Evolutionary conservation across 1,140 invertebrate species (phyloP).

Genomic region (Aphidius gifuensis): DNA sequence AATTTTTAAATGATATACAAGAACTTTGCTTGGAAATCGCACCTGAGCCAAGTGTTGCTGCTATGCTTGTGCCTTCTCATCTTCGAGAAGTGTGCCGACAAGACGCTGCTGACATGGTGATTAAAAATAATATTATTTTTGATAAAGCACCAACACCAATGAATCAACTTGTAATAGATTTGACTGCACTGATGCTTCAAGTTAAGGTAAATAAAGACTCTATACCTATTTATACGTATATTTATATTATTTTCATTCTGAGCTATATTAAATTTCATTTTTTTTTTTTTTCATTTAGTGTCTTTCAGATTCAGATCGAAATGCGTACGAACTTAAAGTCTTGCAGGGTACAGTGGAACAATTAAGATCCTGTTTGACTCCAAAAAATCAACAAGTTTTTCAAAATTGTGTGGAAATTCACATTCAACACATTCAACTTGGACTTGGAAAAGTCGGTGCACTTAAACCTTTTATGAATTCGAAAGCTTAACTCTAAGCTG

Average conservation of each 20-base stretch:
- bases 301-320: constrained; percentile 84
- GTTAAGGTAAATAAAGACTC: constrained; percentile 65
- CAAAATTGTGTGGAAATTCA: constrained; percentile 89
- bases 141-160: constrained; percentile 61
- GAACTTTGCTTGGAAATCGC: constrained; percentile 81
- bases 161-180: constrained; percentile 78
- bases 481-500: constrained; percentile 41
- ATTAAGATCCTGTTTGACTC: constrained; percentile 76
- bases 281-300: constrained; percentile 57
- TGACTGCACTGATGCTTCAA: constrained; percentile 89
- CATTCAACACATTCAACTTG: constrained; percentile 87
- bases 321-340: constrained; percentile 88
- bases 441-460: constrained; percentile 63
- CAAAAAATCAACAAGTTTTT: constrained; percentile 78
- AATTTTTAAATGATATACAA: constrained; percentile 83
- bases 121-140: constrained; percentile 67
- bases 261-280: constrained; percentile 20
- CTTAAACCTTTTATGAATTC: constrained; percentile 51
- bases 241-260: constrained; percentile 9
- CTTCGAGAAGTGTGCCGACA: constrained; percentile 81
- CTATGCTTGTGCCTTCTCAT: constrained; percentile 83
- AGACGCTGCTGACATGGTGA: constrained; percentile 79
- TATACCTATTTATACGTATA: neutral
- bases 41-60: constrained; percentile 81
- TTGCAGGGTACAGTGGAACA: constrained; percentile 88